A percentile compares a stretch with the other conserved stretches of the same genome.
Conservation (phyloP, 2,113 vertebrate species). For the Saimiri boliviensis region DNA sequence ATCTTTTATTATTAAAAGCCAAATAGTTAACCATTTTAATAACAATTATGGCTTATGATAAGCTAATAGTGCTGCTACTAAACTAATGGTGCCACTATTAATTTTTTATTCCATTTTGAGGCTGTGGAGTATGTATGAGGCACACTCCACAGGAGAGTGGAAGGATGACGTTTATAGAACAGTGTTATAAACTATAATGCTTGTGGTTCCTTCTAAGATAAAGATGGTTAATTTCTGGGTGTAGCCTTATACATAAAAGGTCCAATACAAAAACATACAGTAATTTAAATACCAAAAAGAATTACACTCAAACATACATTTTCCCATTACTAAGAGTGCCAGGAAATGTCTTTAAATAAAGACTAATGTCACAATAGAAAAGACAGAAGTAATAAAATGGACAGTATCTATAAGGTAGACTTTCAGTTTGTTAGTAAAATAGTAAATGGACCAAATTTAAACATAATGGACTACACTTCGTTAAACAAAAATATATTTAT, state of each 20-base stretch:
- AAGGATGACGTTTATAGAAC: not conserved
- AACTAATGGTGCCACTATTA: not conserved
- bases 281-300: not conserved
- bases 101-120: not conserved
- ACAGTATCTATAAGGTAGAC: not conserved
- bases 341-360: slow-evolving; percentile 41
- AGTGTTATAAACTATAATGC: not conserved
- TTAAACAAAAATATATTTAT: not conserved
- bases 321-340: not conserved
- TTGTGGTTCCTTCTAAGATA: not conserved
- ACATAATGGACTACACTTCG: not conserved
- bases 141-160: not conserved
- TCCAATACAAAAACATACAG: not conserved
- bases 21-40: slow-evolving; percentile 28
- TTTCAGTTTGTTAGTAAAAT: slow-evolving; percentile 28
- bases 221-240: not conserved
- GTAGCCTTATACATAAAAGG: not conserved
- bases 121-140: not conserved
- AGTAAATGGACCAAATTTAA: not conserved
- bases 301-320: not conserved
- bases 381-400: not conserved
- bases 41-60: slow-evolving; percentile 17
- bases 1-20: slow-evolving; percentile 38
- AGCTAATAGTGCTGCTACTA: not conserved
- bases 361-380: not conserved